Conservation (phyloP, 1,140 invertebrate species). For the Bombus affinis region DNA sequence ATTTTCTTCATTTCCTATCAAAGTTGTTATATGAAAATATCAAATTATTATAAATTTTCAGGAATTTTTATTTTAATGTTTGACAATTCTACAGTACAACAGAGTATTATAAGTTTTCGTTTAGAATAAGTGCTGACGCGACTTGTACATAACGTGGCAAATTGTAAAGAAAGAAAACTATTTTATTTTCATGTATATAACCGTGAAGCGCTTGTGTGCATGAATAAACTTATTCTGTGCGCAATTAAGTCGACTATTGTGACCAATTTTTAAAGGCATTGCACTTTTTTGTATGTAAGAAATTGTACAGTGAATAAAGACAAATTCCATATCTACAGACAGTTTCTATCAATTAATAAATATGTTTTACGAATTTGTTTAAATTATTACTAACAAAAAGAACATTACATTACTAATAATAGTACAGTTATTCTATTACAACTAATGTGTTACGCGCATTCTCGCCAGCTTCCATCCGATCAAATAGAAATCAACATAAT, state of each 20-base stretch:
- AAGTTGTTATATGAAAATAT: neutral
- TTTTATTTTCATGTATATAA: conserved; percentile 65
- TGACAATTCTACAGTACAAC: neutral
- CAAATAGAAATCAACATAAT: too few species aligned
- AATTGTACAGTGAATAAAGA: conserved; percentile 65
- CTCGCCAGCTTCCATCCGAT: too few species aligned
- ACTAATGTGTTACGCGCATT: too few species aligned
- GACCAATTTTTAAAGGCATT: conserved; percentile 30
- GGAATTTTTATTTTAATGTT: neutral
- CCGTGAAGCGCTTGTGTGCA: neutral
- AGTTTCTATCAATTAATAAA: neutral
- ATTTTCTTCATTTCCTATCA: conserved; percentile 1
- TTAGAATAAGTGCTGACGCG: neutral
- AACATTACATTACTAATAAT: too few species aligned
- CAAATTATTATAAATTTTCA: neutral
- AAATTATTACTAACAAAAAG: neutral
- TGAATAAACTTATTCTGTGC: conserved; percentile 4
- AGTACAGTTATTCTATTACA: too few species aligned
- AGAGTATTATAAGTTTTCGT: neutral
- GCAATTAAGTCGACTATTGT: conserved; percentile 36
- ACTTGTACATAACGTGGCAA: conserved; percentile 48
- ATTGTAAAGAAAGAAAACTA: conserved; percentile 59
- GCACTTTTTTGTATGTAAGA: conserved; percentile 35
- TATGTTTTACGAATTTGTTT: neutral
- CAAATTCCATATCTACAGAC: conserved; percentile 29